phyloP scores from a whole-genome alignment of 1,140 invertebrate species.

The Papilio polyxenes region DNA sequence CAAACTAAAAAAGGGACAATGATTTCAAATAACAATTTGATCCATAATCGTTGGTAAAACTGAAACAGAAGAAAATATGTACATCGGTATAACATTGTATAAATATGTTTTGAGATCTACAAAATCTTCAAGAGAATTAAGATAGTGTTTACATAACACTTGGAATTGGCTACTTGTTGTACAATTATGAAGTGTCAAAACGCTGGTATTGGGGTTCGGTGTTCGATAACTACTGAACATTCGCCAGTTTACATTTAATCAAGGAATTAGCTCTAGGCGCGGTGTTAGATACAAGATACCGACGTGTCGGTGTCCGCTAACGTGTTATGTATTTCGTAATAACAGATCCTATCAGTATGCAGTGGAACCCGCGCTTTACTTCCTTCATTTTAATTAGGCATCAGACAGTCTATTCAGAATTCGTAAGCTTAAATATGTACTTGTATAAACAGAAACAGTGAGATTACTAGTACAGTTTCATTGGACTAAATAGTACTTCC shows the following conservation, averaged over 20 bases:
- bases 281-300: slow-evolving; percentile 49
- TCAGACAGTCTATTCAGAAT: not conserved
- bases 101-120: not conserved
- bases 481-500: no score
- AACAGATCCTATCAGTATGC: slow-evolving; percentile 26
- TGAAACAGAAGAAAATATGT: no score
- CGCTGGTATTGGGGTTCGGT: not conserved
- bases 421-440: not conserved
- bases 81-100: not conserved
- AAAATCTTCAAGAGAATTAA: slow-evolving; percentile 16
- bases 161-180: not conserved
- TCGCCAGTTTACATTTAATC: slow-evolving; percentile 63
- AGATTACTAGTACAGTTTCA: no score
- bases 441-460: not conserved
- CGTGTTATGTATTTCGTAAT: slow-evolving; percentile 31
- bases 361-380: slow-evolving; percentile 12
- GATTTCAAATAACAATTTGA: no score
- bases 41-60: no score
- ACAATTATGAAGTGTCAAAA: slow-evolving; percentile 38
- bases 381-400: slow-evolving; percentile 35
- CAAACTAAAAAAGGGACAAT: no score
- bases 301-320: slow-evolving; percentile 29
- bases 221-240: slow-evolving; percentile 45
- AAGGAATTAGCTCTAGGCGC: slow-evolving; percentile 62
- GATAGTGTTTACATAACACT: not conserved